Base-by-base conservation (phyloP, 2,113 vertebrate genomes). In the Chloroceryle aenea region DNA sequence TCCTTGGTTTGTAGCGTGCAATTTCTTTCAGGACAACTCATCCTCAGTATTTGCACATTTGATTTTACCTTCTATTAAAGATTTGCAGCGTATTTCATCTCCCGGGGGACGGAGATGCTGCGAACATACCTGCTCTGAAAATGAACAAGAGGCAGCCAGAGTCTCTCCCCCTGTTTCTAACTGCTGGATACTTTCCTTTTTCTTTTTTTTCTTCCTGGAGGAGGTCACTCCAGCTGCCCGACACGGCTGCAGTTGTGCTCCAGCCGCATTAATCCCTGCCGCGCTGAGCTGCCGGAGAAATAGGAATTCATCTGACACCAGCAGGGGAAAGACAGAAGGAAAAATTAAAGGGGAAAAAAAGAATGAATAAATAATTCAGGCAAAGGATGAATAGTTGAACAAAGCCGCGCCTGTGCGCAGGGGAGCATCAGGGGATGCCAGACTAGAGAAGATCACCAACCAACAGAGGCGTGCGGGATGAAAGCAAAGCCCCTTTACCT, bases 331-430 rank as follows among this genome's bases (percentile, higher is more conserved):
- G 93, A 97, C 77, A 96, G 92, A 95, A 91, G 80, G 78, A 93
- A 98, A 98, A 98, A 97, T 89, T 97, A 96, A 83, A 67, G 73
- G 8, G 47, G 14, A 29, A 30, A 5, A 74, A 42, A 95, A 53
- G 89, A 97, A 97, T 97, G 83, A 95, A 96, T 96, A 95, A 96
- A 97, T 97, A 97, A 96, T 96, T 94, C 92, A 96, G 87, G 83
- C 61, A 62, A 76, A 95, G 76, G 66, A 97, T 73, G 93, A 93
- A 58, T 94, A 66, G 87, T 89, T 93, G 83, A 94, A 96, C 91
- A 93, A 96, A 97, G 93, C 53, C 91, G 84, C 4, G 9, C 27
- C 80, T 85, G 26, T 87, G 23, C 20, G 11, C 19, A 2, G n/a
- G 34, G 63, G 73, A 64, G 42, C 1, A 0, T 59, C 10, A 40